Conservation (phyloP, 2,113 vertebrate species). For the Gallinago undulata region DNA sequence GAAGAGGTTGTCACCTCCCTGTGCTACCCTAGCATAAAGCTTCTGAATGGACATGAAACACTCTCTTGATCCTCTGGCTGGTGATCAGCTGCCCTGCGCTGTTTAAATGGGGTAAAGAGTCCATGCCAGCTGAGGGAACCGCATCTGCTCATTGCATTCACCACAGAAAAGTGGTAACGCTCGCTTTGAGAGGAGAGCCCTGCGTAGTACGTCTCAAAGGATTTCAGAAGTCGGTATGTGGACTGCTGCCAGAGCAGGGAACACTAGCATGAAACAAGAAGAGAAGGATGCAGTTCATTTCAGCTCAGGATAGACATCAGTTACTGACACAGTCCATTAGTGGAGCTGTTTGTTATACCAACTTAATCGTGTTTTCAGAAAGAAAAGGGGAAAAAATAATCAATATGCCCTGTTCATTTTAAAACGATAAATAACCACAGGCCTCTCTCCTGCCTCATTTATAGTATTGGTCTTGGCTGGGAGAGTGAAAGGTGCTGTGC, state of each 20-base stretch:
- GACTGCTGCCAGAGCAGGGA: neutral
- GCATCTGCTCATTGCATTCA: neutral
- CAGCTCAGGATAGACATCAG: neutral
- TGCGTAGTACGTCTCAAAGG: neutral
- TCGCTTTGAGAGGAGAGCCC: accelerated
- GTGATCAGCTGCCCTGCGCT: neutral
- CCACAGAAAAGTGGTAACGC: neutral
- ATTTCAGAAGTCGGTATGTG: neutral
- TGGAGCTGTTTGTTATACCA: constrained; percentile 13
- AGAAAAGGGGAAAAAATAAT: constrained; percentile 39
- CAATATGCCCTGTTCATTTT: constrained; percentile 47
- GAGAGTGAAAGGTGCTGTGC: neutral
- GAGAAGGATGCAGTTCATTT: neutral
- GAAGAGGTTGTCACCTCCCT: neutral
- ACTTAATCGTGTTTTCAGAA: constrained; percentile 1
- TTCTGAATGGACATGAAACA: neutral
- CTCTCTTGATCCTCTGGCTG: neutral
- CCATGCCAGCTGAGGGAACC: neutral
- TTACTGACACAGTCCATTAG: constrained; percentile 31
- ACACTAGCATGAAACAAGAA: neutral
- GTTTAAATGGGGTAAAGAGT: neutral
- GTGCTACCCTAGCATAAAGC: neutral
- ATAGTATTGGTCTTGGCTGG: neutral
- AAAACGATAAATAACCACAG: constrained; percentile 30
- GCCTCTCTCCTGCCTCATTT: neutral